Conservation (phyloP, 1,140 invertebrate species). For the Atta cephalotes region DNA sequence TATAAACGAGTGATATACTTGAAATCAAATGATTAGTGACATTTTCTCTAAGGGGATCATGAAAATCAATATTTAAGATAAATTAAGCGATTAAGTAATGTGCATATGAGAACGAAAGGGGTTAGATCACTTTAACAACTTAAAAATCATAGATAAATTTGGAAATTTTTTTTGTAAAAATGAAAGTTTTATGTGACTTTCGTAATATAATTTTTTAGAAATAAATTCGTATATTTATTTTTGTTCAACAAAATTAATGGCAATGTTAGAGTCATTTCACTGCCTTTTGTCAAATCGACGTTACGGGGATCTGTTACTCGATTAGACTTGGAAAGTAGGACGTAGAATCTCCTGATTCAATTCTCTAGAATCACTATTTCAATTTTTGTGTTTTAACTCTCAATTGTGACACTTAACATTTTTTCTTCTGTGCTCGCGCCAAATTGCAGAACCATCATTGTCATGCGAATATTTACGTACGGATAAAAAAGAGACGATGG, state of each 20-base stretch:
- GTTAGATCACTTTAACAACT: too few relatives aligned
- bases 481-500: neutral
- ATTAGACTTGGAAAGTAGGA: neutral
- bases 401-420: slow-evolving; percentile 15
- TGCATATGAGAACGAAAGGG: neutral
- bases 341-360: slow-evolving; percentile 3
- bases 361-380: too few relatives aligned
- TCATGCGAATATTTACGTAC: neutral
- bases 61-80: slow-evolving; percentile 21
- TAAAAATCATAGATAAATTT: too few relatives aligned
- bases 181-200: too few relatives aligned
- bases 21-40: neutral
- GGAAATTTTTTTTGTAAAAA: too few relatives aligned
- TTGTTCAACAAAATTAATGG: too few relatives aligned
- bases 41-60: slow-evolving; percentile 1
- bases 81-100: neutral
- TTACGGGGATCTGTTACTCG: too few relatives aligned
- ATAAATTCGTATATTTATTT: too few relatives aligned
- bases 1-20: neutral
- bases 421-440: neutral
- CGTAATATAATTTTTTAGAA: too few relatives aligned
- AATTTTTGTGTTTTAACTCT: slow-evolving; percentile 37
- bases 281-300: too few relatives aligned
- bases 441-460: neutral
- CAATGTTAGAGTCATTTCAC: too few relatives aligned